Evolutionary conservation across 2,113 vertebrate genomes (phyloP).

Genomic region (Gambusia affinis): DNA sequence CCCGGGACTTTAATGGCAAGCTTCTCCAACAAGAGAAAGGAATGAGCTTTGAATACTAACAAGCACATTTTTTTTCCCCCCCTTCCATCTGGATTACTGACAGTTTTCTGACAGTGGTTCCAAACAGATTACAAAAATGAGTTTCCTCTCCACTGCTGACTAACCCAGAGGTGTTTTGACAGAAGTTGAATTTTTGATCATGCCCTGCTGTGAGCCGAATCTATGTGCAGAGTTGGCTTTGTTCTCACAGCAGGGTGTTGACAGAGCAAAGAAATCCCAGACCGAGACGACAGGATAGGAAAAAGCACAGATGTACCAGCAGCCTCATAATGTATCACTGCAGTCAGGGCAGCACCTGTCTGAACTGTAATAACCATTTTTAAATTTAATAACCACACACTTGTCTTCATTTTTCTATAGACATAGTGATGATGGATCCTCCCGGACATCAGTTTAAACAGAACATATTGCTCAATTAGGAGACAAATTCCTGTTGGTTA

Average conservation of each 20-base stretch:
- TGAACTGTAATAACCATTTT: slow-evolving; percentile 10
- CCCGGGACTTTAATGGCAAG: slow-evolving; percentile 30
- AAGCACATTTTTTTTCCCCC: slow-evolving; percentile 1
- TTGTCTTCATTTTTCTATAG: neutral
- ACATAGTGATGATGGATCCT: neutral
- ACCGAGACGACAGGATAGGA: slow-evolving; percentile 27
- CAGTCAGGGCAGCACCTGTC: slow-evolving; percentile 16
- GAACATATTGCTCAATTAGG: neutral
- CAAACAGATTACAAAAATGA: slow-evolving; percentile 36
- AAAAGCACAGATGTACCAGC: slow-evolving; percentile 37
- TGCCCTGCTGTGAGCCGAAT: slow-evolving; percentile 60
- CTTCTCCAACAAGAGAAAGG: slow-evolving; percentile 21
- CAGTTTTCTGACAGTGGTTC: slow-evolving; percentile 31
- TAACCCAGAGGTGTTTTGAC: slow-evolving; percentile 38
- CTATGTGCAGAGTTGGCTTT: slow-evolving; percentile 51
- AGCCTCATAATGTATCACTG: slow-evolving; percentile 10
- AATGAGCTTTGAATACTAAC: slow-evolving; percentile 19
- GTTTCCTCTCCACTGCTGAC: slow-evolving; percentile 28
- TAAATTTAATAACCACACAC: neutral
- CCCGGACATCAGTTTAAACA: too few species aligned
- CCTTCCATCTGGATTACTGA: slow-evolving; percentile 19
- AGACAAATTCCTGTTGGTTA: neutral
- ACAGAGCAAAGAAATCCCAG: slow-evolving; percentile 39
- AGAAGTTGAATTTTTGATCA: slow-evolving; percentile 33
- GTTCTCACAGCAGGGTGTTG: slow-evolving; percentile 55